Conservation (phyloP, 2,113 vertebrate genomes). For the Pelusios castaneus region DNA sequence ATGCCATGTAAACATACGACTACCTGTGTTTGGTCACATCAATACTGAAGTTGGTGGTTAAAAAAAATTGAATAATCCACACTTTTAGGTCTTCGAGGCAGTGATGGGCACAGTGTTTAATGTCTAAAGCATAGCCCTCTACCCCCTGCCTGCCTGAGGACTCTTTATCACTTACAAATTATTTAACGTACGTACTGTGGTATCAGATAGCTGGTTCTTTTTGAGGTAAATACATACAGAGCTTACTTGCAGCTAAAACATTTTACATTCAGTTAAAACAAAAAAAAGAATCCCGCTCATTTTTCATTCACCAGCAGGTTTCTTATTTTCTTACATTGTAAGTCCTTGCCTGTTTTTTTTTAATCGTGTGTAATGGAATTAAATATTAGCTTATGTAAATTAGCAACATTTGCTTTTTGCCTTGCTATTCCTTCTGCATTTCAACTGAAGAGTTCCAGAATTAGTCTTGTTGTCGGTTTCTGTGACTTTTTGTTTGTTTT, state of each 20-base stretch:
- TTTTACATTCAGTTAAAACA: accelerated
- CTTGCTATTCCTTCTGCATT: neutral
- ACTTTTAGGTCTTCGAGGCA: neutral
- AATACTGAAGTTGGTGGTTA: neutral
- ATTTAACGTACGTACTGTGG: neutral
- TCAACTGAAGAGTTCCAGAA: neutral
- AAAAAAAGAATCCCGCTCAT: neutral
- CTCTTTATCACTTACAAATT: neutral
- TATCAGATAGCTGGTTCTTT: neutral
- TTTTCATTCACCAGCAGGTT: neutral
- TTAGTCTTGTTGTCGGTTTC: neutral
- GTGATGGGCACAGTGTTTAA: neutral
- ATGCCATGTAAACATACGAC: neutral
- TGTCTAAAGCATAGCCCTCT: too few relatives aligned
- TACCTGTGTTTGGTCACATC: neutral
- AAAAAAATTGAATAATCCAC: neutral
- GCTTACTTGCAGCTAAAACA: neutral
- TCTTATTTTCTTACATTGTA: neutral
- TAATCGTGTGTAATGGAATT: neutral
- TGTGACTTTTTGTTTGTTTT: neutral
- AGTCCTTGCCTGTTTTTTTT: neutral
- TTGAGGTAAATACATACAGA: neutral
- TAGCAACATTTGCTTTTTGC: neutral
- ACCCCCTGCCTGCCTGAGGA: neutral
- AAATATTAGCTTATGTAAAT: neutral